phyloP scores from a whole-genome alignment of 2,888 invertebrate genomes.

The Leptinotarsa peninsularis region DNA sequence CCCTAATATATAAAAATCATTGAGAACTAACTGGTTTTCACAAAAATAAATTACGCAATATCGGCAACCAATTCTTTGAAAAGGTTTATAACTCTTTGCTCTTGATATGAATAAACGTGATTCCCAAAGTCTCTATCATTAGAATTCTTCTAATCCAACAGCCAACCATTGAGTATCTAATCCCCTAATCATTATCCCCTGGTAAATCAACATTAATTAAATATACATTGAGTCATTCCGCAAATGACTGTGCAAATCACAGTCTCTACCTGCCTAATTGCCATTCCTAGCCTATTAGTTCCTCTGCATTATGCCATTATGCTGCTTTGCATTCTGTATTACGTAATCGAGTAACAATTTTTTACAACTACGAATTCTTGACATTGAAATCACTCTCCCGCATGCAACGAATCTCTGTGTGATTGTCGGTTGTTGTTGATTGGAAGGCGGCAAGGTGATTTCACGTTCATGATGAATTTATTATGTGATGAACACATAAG shows the following conservation, averaged over 20 bases:
- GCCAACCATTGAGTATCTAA: neutral
- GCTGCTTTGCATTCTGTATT: conserved; percentile 20
- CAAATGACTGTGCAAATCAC: conserved; percentile 18
- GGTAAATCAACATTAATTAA: conserved; percentile 12
- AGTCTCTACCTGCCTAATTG: conserved; percentile 18
- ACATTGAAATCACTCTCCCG: conserved; percentile 32
- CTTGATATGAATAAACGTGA: neutral
- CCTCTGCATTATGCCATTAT: conserved; percentile 21
- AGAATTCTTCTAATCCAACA: neutral
- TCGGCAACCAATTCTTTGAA: too few species aligned
- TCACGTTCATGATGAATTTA: conserved; percentile 7
- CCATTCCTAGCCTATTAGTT: conserved; percentile 20
- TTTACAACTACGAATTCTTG: conserved; percentile 31
- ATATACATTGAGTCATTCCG: conserved; percentile 2
- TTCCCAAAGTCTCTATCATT: neutral
- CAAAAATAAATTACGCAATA: too few species aligned
- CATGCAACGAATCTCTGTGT: conserved; percentile 15
- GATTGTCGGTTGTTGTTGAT: conserved; percentile 10
- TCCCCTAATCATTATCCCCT: conserved; percentile 6
- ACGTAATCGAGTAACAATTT: conserved; percentile 23
- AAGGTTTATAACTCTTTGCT: too few species aligned
- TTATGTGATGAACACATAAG: conserved; percentile 15
- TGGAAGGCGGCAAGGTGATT: conserved; percentile 6
- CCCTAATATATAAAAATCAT: too few species aligned
- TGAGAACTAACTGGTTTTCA: too few species aligned